These are phyloP conservation scores for Phania funesta DNA, from an alignment of 2,888 invertebrate species.

Conservation along the genomic window DNA sequence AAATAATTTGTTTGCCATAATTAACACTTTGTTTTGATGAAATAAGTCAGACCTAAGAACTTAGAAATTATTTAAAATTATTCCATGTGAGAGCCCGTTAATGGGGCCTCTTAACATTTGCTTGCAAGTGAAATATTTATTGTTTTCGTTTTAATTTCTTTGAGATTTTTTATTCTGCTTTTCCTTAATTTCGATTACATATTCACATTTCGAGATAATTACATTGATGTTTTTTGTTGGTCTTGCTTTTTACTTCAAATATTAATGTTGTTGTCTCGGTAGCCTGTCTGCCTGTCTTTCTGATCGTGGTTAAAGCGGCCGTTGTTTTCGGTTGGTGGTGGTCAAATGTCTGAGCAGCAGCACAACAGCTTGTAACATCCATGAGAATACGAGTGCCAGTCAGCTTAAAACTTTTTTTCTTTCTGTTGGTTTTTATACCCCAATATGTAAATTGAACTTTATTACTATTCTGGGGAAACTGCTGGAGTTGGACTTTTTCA, in stretches of 20 bases:
- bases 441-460: conserved; percentile 56
- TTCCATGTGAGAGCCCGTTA: no score
- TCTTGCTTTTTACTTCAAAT: no score
- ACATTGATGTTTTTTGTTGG: background rate
- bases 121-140: no score
- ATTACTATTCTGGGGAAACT: conserved; percentile 43
- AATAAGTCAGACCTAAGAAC: no score
- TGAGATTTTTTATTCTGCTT: background rate
- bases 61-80: no score
- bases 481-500: background rate
- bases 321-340: conserved; percentile 18
- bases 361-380: conserved; percentile 10
- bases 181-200: conserved; percentile 24
- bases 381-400: no score
- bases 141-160: conserved; percentile 4
- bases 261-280: no score
- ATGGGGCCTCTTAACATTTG: no score
- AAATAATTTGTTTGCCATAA: no score
- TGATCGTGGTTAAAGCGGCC: background rate
- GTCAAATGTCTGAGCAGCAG: conserved; percentile 40
- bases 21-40: no score
- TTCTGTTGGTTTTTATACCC: background rate
- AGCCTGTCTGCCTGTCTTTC: background rate
- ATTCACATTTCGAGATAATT: conserved; percentile 30
- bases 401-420: background rate